These are phyloP conservation scores for Reinhardtius hippoglossoides DNA, from an alignment of 2,113 vertebrate species.

Conservation along the genomic window DNA sequence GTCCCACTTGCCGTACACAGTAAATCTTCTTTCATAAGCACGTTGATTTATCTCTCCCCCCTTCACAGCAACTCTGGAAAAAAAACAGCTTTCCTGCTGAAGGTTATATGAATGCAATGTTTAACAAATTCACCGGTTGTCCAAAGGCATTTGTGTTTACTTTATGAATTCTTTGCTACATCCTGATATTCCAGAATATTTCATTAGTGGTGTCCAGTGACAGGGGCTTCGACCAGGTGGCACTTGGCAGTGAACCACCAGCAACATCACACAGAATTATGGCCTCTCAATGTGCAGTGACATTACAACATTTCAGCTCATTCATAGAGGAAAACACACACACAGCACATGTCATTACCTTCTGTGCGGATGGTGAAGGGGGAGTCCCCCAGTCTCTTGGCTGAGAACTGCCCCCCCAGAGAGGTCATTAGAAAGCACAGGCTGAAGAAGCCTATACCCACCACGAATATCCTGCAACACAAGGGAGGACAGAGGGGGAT, in stretches of 20 bases:
- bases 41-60: constrained; percentile 18
- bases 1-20: neutral
- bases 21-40: constrained; percentile 15
- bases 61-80: neutral
- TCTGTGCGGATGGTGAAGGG: constrained; percentile 97
- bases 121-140: constrained; percentile 12
- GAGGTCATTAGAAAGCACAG: constrained; percentile 99
- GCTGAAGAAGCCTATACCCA: constrained; percentile 97
- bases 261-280: constrained; percentile 20
- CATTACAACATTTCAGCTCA: constrained; percentile 43
- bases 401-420: constrained; percentile 95
- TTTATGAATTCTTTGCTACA: constrained; percentile 14
- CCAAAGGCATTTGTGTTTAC: constrained; percentile 3
- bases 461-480: constrained; percentile 93
- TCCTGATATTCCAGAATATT: neutral
- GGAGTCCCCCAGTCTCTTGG: constrained; percentile 93
- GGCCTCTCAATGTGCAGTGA: constrained; percentile 18
- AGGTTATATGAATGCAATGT: constrained; percentile 9
- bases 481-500: constrained; percentile 37
- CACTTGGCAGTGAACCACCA: constrained; percentile 22
- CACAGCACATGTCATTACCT: constrained; percentile 83
- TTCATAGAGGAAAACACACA: constrained; percentile 15
- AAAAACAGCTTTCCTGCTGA: constrained; percentile 23
- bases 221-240: constrained; percentile 30
- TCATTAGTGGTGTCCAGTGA: constrained; percentile 6